Evolutionary conservation across 1,140 invertebrate genomes (phyloP), one percentile per base, ranked within the genome.

Genomic region (Drosophila sechellia): DNA sequence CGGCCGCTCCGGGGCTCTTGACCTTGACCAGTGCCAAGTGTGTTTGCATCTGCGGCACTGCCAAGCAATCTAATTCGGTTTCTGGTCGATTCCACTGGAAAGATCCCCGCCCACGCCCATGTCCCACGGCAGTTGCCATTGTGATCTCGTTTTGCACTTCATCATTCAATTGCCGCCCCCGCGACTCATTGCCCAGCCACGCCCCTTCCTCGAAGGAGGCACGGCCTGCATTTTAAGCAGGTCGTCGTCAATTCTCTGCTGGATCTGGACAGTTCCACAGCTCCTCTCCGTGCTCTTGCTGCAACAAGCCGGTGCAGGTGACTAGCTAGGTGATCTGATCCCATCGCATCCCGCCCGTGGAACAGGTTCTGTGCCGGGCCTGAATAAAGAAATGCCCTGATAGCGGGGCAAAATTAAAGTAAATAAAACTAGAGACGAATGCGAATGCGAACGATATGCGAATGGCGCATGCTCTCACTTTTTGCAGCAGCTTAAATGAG

Each of bases 181-280:
- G 17, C 31, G 45, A 31, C 20, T 66, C 20, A 48, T 46, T 68
- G 35, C 53, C 49, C 65, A 69, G 54, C 61, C 65, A 68, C 63
- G 63, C 40, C 64, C 66, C 34, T 40, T 25, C 50, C 39, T 12
- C 8, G 20, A 15, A 43, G 11, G 13, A 46, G 53, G 43, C 53
- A 48, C 34, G n/a, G 31, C 42, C 25, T 42, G 70, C 52, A 56
- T 74, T 74, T 74, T 46, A 65, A 75, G 71, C 71, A 75, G 60
- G 20, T 49, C 70, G 20, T 49, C 70, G 55, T 25, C 50, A 73
- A 73, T 60, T 71, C 43, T 56, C 35, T 5, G 27, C 22, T 34
- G 31, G 11, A 22, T 35, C n/a, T 43, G 15, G 17, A 43, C 13
- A 13, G 3, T 13, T 39, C 37, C 13, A 13, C 4, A 43, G 3